These are phyloP conservation scores for Amiota communis DNA, from an alignment of 2,888 invertebrate species.

Conservation along the genomic window DNA sequence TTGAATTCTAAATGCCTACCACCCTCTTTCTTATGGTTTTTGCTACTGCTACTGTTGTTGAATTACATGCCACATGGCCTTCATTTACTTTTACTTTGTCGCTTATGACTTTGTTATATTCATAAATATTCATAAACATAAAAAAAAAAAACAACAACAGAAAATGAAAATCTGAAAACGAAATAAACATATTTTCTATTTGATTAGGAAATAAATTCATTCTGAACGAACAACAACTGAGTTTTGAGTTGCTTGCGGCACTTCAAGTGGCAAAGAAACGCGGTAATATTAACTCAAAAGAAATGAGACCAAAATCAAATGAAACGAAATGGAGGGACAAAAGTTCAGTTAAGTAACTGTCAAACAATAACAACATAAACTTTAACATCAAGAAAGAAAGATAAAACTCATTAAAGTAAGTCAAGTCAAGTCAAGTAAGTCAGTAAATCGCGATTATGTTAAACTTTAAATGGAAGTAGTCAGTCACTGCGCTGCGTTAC, in stretches of 20 bases:
- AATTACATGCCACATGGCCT: no score
- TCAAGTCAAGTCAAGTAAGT: neutral
- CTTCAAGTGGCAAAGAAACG: constrained; percentile 46
- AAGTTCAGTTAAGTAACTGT: constrained; percentile 36
- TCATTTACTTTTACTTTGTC: neutral
- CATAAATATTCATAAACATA: constrained; percentile 66
- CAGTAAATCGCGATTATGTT: constrained; percentile 5
- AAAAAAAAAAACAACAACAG: constrained; percentile 29
- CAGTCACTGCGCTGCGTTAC: neutral
- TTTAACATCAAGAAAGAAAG: constrained; percentile 30
- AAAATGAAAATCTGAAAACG: no score
- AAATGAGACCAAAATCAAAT: neutral
- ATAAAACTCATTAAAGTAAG: constrained; percentile 64
- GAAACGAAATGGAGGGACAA: neutral
- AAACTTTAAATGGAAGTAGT: constrained; percentile 1
- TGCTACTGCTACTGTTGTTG: neutral
- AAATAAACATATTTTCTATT: constrained; percentile 59
- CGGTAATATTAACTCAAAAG: neutral
- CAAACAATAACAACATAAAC: constrained; percentile 42
- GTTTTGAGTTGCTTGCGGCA: constrained; percentile 42
- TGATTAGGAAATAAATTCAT: constrained; percentile 52
- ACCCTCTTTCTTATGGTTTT: neutral
- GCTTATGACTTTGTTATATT: constrained; percentile 58
- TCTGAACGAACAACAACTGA: constrained; percentile 9
- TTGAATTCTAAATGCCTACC: no score